Conservation (phyloP, 2,888 invertebrate genomes). For the Petrophora chlorosata region DNA sequence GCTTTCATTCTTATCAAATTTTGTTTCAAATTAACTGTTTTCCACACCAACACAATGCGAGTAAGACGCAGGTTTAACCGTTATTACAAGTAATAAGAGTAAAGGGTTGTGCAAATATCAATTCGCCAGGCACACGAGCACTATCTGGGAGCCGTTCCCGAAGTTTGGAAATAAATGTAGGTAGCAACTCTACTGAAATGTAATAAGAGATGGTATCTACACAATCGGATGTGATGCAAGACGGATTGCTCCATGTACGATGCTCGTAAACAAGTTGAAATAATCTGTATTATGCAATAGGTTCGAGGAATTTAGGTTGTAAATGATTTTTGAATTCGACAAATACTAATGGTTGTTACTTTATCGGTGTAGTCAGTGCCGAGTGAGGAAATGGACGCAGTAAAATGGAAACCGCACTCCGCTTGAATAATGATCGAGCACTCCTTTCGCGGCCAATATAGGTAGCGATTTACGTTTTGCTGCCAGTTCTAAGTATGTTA, state of each 20-base stretch:
- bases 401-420: conserved; percentile 52
- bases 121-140: conserved; percentile 54
- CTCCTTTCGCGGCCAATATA: conserved; percentile 39
- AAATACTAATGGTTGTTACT: conserved; percentile 48
- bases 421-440: conserved; percentile 55
- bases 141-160: conserved; percentile 30
- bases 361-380: conserved; percentile 29
- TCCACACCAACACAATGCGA: neutral
- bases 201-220: conserved; percentile 41
- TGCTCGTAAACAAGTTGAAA: conserved; percentile 49
- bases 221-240: conserved; percentile 52
- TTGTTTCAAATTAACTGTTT: neutral
- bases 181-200: conserved; percentile 38
- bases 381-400: conserved; percentile 46
- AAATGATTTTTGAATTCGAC: conserved; percentile 40
- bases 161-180: conserved; percentile 46
- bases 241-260: conserved; percentile 38
- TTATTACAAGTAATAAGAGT: conserved; percentile 16
- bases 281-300: conserved; percentile 55
- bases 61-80: conserved; percentile 1
- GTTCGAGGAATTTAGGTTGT: conserved; percentile 44
- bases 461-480: conserved; percentile 30
- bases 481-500: neutral
- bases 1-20: neutral
- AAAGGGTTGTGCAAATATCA: conserved; percentile 48